Conservation (phyloP, 1,140 invertebrate species). For the Penaeus japonicus region DNA sequence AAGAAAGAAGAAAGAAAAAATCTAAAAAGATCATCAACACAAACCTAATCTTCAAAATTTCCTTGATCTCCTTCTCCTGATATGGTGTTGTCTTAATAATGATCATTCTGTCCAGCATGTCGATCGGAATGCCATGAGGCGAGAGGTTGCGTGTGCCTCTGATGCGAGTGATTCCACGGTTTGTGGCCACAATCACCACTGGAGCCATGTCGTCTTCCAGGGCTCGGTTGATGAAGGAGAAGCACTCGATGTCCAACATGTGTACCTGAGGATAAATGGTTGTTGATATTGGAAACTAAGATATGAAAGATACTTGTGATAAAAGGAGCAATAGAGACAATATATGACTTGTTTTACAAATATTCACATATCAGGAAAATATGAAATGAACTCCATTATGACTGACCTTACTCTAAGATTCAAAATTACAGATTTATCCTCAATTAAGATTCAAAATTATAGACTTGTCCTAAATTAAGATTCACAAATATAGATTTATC, state of each 20-base stretch:
- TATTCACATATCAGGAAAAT: no score
- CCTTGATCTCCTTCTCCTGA: constrained; percentile 85
- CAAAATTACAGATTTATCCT: no score
- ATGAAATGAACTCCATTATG: no score
- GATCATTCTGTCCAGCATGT: constrained; percentile 94
- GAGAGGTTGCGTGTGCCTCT: constrained; percentile 92
- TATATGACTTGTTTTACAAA: no score
- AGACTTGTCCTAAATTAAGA: no score
- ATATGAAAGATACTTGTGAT: no score
- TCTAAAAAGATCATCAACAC: background rate
- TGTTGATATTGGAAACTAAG: no score
- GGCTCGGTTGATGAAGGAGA: constrained; percentile 96
- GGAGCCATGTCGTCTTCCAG: constrained; percentile 97
- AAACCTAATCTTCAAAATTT: constrained; percentile 90
- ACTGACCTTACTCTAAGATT: no score
- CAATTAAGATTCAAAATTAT: no score
- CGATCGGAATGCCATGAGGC: constrained; percentile 96
- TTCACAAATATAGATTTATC: background rate
- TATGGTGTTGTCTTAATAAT: constrained; percentile 93
- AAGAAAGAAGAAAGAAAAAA: no score
- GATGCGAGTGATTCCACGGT: constrained; percentile 92
- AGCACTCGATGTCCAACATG: constrained; percentile 99
- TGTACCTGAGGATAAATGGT: constrained; percentile 76
- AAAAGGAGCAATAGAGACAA: no score
- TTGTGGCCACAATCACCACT: constrained; percentile 98